These are phyloP conservation scores for Ahaetulla prasina DNA, from an alignment of 2,113 vertebrate species.

Conservation along the genomic window DNA sequence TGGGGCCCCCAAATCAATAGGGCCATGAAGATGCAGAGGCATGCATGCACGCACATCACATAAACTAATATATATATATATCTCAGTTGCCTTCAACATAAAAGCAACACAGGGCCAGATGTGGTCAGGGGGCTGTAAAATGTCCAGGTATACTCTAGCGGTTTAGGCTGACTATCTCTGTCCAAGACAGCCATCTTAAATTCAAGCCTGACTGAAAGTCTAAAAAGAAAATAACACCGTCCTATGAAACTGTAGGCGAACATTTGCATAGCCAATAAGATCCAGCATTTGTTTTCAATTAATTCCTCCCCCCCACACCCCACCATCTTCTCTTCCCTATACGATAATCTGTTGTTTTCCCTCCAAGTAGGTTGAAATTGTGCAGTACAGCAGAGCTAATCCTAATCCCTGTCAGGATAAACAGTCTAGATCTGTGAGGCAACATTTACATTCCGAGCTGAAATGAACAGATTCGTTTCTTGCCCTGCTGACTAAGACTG, in stretches of 20 bases:
- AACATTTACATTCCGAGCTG: constrained; percentile 2
- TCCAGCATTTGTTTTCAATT: not conserved
- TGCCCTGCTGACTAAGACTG: constrained; percentile 13
- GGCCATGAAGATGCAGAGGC: not conserved
- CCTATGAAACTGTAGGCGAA: too few relatives aligned
- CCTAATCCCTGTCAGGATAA: constrained; percentile 7
- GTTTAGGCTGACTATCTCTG: not conserved
- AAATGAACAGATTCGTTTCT: constrained; percentile 16
- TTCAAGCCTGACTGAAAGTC: not conserved
- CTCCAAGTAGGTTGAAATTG: not conserved
- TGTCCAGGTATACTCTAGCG: not conserved
- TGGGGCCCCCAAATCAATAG: not conserved
- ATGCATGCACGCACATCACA: not conserved
- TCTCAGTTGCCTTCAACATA: not conserved
- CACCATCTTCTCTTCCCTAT: not conserved
- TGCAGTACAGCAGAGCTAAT: not conserved
- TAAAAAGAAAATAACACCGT: not conserved
- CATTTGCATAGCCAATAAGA: not conserved
- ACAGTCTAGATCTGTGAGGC: not conserved
- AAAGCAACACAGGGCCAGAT: not conserved
- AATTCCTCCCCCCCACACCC: not conserved
- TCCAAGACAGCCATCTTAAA: not conserved
- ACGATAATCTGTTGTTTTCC: not conserved
- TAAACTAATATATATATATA: not conserved
- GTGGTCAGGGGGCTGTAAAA: not conserved